Conservation (phyloP, 2,888 invertebrate genomes). For the Lochmaea capreae region DNA sequence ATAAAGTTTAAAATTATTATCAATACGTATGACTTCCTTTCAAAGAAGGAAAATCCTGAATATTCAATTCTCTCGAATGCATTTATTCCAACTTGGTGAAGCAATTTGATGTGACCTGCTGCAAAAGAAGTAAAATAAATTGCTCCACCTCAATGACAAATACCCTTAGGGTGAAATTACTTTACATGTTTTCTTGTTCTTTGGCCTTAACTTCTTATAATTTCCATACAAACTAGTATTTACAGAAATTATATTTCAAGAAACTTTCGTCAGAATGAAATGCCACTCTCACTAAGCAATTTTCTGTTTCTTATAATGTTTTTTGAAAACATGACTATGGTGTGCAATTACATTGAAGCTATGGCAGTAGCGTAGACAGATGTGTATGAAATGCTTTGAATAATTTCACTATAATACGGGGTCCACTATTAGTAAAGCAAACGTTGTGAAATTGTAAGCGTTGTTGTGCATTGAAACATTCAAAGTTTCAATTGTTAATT, state of each 20-base stretch:
- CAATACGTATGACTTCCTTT: background rate
- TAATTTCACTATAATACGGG: too few relatives aligned
- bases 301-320: constrained; percentile 22
- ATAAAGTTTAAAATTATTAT: background rate
- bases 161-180: constrained; percentile 13
- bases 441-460: too few relatives aligned
- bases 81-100: background rate
- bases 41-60: background rate
- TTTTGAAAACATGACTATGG: constrained; percentile 25
- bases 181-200: constrained; percentile 6
- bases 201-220: constrained; percentile 21
- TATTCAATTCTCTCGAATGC: background rate
- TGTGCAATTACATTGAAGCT: constrained; percentile 19
- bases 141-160: constrained; percentile 16
- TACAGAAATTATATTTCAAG: constrained; percentile 22
- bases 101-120: background rate
- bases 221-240: constrained; percentile 20
- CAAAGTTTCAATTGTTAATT: too few relatives aligned
- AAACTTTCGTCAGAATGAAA: constrained; percentile 21
- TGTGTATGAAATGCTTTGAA: background rate
- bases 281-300: constrained; percentile 28
- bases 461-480: too few relatives aligned
- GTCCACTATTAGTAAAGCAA: too few relatives aligned
- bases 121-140: background rate
- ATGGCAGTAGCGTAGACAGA: background rate